Percentiles rank a stretch among this genome's conserved stretches.
Evolutionary conservation across 2,888 invertebrate genomes (phyloP).

Genomic region (Xestia c-nigrum): DNA sequence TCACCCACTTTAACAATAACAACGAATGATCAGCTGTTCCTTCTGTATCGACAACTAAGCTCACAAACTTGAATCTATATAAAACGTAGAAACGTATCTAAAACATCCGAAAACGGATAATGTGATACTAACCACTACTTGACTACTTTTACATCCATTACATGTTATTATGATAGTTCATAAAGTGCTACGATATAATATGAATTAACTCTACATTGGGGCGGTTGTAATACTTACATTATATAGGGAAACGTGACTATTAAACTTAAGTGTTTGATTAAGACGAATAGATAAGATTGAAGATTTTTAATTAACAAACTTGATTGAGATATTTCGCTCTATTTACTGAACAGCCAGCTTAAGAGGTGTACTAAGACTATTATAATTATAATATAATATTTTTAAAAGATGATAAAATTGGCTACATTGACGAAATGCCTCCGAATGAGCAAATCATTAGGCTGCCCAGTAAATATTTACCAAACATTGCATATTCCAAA

Average conservation of each 20-base stretch:
- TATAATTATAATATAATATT: constrained; percentile 8
- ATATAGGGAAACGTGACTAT: constrained; percentile 53
- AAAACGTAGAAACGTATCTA: constrained; percentile 55
- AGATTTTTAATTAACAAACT: constrained; percentile 22
- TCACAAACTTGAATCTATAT: constrained; percentile 52
- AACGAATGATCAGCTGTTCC: constrained; percentile 27
- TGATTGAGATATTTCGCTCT: constrained; percentile 12
- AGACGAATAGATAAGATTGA: constrained; percentile 49
- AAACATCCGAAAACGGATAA: constrained; percentile 76
- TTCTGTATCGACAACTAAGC: constrained; percentile 38
- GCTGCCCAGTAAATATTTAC: constrained; percentile 35
- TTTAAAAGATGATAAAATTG: constrained; percentile 8
- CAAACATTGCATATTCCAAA: constrained; percentile 11
- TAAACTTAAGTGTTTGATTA: constrained; percentile 36
- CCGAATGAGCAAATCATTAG: constrained; percentile 28
- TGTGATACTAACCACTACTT: constrained; percentile 63
- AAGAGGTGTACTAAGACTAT: constrained; percentile 7
- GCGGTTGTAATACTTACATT: constrained; percentile 69
- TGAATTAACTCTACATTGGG: constrained; percentile 72
- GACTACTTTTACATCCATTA: constrained; percentile 58
- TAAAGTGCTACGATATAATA: constrained; percentile 66
- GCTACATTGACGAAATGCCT: constrained; percentile 10
- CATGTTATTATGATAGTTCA: constrained; percentile 52
- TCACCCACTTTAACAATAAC: constrained; percentile 15
- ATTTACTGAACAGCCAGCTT: constrained; percentile 30